Percentiles rank a stretch among this genome's conserved stretches.
These are phyloP conservation scores for Tokudaia muenninki DNA, from an alignment of 2,797 vertebrate species.

Conservation along the genomic window DNA sequence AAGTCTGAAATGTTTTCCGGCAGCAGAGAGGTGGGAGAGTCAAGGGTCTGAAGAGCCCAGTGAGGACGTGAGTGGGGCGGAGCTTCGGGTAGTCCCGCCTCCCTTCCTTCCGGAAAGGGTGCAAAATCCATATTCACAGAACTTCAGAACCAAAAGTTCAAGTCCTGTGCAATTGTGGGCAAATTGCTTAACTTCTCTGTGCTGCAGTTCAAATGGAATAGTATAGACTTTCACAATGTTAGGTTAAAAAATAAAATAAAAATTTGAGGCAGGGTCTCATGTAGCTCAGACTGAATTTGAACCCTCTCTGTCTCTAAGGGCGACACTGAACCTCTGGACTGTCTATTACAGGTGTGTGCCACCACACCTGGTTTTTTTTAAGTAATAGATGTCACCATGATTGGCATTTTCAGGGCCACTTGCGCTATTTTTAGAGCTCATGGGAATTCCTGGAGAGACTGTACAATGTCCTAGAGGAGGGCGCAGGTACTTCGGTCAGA, in stretches of 20 bases:
- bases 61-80: not conserved
- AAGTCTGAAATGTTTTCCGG: conserved; percentile 36
- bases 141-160: conserved; percentile 34
- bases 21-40: not conserved
- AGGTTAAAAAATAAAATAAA: not conserved
- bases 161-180: not conserved
- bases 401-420: not conserved
- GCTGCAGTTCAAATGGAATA: not conserved
- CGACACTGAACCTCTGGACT: not conserved
- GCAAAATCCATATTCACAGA: not conserved
- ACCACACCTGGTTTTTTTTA: not conserved
- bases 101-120: not conserved
- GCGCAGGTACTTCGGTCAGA: not conserved
- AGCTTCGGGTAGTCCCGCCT: not conserved
- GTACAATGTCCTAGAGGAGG: not conserved
- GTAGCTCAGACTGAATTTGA: not conserved
- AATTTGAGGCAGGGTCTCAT: not conserved
- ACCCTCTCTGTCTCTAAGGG: not conserved
- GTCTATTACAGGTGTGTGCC: not conserved
- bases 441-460: not conserved
- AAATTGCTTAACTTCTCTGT: not conserved
- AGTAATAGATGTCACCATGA: not conserved
- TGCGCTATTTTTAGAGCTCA: not conserved
- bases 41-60: not conserved
- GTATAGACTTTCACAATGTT: not conserved